phyloP scores from a whole-genome alignment of 2,888 invertebrate genomes.

The Oxycera nigricornis region DNA sequence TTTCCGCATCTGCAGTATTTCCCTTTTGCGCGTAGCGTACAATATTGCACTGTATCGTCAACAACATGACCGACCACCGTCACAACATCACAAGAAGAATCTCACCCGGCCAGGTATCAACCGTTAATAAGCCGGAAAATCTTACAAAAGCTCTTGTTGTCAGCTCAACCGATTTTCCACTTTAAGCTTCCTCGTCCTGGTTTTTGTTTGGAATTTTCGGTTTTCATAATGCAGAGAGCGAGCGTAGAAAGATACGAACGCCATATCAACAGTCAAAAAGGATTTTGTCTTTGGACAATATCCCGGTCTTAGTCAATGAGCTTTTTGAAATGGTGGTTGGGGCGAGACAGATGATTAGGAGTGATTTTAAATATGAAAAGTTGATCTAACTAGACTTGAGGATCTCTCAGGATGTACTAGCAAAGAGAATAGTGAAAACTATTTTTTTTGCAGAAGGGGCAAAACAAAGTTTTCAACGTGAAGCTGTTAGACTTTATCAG shows the following conservation, averaged over 20 bases:
- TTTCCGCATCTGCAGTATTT: not conserved
- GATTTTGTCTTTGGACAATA: not conserved
- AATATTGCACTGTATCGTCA: not conserved
- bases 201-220: slow-evolving; percentile 9
- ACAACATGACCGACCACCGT: slow-evolving; percentile 3
- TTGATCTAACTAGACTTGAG: not conserved
- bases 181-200: slow-evolving; percentile 4
- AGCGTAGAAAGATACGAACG: not conserved
- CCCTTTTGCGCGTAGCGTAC: not conserved
- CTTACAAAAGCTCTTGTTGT: slow-evolving; percentile 30
- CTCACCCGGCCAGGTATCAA: slow-evolving; percentile 24
- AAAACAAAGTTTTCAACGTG: not conserved
- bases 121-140: slow-evolving; percentile 36
- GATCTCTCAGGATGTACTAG: not conserved
- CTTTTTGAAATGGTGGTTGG: not conserved
- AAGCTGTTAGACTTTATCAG: not conserved
- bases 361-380: slow-evolving; percentile 27
- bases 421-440: too few relatives aligned
- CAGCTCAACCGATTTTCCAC: slow-evolving; percentile 30
- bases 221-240: not conserved
- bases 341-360: slow-evolving; percentile 12
- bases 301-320: not conserved
- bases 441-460: too few relatives aligned
- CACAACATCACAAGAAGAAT: not conserved
- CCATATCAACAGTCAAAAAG: not conserved